Conservation (phyloP, 2,888 invertebrate species). For the Tolmerus cingulatus region DNA sequence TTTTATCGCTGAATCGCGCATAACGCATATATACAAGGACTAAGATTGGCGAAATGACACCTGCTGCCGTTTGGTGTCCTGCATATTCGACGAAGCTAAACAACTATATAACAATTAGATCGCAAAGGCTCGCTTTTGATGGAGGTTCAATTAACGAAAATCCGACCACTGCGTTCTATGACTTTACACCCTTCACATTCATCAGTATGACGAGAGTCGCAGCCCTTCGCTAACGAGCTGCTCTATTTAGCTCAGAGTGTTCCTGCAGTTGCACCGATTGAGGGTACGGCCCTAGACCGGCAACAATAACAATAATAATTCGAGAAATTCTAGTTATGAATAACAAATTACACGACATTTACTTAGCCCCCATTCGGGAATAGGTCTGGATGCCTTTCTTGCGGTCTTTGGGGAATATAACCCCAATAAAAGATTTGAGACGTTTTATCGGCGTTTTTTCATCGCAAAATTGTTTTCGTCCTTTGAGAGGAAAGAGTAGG, state of each 20-base stretch:
- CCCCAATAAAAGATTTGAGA: conserved; percentile 39
- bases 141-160: conserved; percentile 34
- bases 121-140: background rate
- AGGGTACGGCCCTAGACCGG: background rate
- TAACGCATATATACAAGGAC: background rate
- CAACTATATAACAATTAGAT: conserved; percentile 29
- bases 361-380: conserved; percentile 41
- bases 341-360: conserved; percentile 50
- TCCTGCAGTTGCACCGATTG: background rate
- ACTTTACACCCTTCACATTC: conserved; percentile 39
- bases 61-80: conserved; percentile 35
- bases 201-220: background rate
- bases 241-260: background rate
- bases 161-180: background rate
- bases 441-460: conserved; percentile 42
- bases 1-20: background rate
- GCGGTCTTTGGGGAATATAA: conserved; percentile 42
- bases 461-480: conserved; percentile 48
- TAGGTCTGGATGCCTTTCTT: background rate
- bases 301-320: conserved; percentile 42
- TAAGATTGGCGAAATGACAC: conserved; percentile 48
- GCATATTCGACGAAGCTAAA: background rate
- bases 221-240: conserved; percentile 23
- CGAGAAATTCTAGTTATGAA: conserved; percentile 48
- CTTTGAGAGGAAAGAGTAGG: conserved; percentile 15